A percentile compares a stretch with the other conserved stretches of the same genome.
phyloP scores from a whole-genome alignment of 2,797 vertebrate genomes.

The Oophaga sylvatica region DNA sequence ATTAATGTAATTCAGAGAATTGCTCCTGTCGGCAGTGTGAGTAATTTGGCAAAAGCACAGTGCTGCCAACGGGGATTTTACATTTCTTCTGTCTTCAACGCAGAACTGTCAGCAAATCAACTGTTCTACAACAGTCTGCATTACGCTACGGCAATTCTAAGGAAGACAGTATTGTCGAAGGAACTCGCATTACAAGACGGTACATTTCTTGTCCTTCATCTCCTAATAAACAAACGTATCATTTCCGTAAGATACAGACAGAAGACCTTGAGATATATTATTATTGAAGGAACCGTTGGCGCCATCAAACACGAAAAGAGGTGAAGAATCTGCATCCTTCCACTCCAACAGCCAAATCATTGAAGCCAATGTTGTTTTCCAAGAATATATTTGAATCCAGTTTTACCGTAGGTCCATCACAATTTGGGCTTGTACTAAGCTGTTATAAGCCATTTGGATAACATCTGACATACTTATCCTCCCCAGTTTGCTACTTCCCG shows the following conservation, averaged over 20 bases:
- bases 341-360: conserved; percentile 49
- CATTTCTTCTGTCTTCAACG: not conserved
- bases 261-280: conserved; percentile 39
- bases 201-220: not conserved
- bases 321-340: conserved; percentile 54
- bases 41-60: not conserved
- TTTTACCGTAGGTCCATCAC: conserved; percentile 43
- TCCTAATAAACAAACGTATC: conserved; percentile 25
- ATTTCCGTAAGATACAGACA: conserved; percentile 35
- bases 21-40: not conserved
- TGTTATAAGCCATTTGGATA: conserved; percentile 35
- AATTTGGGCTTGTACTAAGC: conserved; percentile 12
- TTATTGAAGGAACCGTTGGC: conserved; percentile 44
- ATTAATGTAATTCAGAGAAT: not conserved
- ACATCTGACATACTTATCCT: conserved; percentile 53
- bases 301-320: conserved; percentile 30
- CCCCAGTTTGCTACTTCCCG: conserved; percentile 48
- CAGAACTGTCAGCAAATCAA: not conserved
- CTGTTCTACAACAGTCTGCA: not conserved
- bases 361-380: conserved; percentile 31
- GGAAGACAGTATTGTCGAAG: not conserved
- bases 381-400: conserved; percentile 27
- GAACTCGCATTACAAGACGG: not conserved
- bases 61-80: not conserved
- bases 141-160: too few relatives aligned